These are phyloP conservation scores for Nasua narica DNA, from an alignment of 2,797 vertebrate species.

Conservation along the genomic window DNA sequence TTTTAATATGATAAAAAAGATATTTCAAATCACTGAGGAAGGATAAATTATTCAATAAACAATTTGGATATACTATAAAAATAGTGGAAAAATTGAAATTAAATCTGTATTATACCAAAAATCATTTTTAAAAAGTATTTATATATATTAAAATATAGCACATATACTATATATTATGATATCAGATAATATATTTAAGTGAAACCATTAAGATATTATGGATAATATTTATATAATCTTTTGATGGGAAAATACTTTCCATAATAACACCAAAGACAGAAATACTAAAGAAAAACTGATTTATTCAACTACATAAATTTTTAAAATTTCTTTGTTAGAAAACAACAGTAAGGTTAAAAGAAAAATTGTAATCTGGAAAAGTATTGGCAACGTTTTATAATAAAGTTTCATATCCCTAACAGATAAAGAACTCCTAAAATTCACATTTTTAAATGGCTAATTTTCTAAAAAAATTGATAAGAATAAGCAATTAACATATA, in stretches of 20 bases:
- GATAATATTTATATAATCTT: neutral
- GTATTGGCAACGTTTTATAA: neutral
- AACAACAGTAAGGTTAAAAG: neutral
- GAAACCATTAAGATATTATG: neutral
- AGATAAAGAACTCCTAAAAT: neutral
- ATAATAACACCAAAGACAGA: neutral
- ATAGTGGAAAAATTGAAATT: conserved; percentile 14
- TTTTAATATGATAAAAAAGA: conserved; percentile 8
- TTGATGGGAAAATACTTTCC: neutral
- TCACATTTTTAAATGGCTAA: neutral
- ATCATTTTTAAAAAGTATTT: neutral
- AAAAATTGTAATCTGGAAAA: conserved; percentile 17
- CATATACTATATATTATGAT: neutral
- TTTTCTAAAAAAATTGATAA: neutral
- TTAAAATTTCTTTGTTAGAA: conserved; percentile 21
- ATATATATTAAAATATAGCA: neutral
- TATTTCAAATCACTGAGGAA: neutral
- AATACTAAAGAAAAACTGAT: neutral
- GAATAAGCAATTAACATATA: neutral
- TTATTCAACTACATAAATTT: neutral
- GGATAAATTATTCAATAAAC: conserved; percentile 12
- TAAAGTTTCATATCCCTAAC: neutral
- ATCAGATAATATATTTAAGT: neutral
- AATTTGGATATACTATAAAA: neutral
- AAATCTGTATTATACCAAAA: neutral